Percentiles rank a stretch among this genome's conserved stretches.
Conservation (phyloP, 2,888 invertebrate species). For the Drosophila mimetica region DNA sequence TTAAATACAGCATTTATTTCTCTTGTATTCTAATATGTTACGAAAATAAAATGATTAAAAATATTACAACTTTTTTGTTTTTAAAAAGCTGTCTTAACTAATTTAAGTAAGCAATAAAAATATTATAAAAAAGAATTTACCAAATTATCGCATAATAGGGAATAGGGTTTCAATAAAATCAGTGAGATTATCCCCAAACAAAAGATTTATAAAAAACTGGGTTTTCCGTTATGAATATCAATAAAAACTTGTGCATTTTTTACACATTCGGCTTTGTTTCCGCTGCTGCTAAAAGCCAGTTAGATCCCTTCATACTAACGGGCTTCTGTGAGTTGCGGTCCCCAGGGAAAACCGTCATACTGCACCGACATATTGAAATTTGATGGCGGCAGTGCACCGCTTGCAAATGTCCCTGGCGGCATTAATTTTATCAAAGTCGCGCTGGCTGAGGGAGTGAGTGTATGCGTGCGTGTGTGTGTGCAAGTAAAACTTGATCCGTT, state of each 20-base stretch:
- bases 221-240: not conserved
- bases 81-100: too few relatives aligned
- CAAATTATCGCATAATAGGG: too few relatives aligned
- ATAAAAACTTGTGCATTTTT: not conserved
- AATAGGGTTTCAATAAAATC: not conserved
- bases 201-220: not conserved
- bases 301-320: not conserved
- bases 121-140: too few relatives aligned
- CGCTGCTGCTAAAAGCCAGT: conserved; percentile 25
- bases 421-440: conserved; percentile 44
- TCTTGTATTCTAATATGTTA: too few relatives aligned
- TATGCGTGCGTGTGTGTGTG: not conserved
- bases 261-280: not conserved
- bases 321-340: conserved; percentile 9
- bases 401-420: conserved; percentile 30
- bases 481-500: conserved; percentile 49
- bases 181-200: not conserved
- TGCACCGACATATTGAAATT: conserved; percentile 53
- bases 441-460: conserved; percentile 8
- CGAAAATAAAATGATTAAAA: too few relatives aligned
- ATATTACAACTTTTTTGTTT: too few relatives aligned
- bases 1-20: too few relatives aligned
- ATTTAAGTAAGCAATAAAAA: not conserved
- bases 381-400: conserved; percentile 25
- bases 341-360: conserved; percentile 31